phyloP scores from a whole-genome alignment of 1,140 invertebrate genomes.

The Drosophila mojavensis region DNA sequence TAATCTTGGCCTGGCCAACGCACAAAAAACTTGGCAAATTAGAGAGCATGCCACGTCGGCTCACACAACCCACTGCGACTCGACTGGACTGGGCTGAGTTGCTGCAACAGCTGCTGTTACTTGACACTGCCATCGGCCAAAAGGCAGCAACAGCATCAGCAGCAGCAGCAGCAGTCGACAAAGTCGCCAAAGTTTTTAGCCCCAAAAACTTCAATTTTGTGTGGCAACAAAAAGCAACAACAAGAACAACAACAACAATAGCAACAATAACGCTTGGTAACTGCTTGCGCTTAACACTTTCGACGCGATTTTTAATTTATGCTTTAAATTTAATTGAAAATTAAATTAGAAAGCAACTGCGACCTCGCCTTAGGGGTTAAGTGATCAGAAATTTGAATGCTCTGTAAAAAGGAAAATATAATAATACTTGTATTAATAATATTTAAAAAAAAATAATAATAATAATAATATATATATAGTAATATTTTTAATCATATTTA shows the following conservation, averaged over 20 bases:
- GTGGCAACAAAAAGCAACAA: slow-evolving; percentile 42
- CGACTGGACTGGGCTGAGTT: slow-evolving; percentile 9
- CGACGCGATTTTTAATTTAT: slow-evolving; percentile 53
- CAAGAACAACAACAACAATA: slow-evolving; percentile 25
- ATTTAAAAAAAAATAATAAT: no score
- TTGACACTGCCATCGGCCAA: slow-evolving; percentile 45
- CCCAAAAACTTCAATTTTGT: slow-evolving; percentile 53
- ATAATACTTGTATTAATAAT: not conserved
- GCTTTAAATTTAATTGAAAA: slow-evolving; percentile 54
- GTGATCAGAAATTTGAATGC: not conserved
- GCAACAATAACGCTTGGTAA: slow-evolving; percentile 43
- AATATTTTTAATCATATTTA: no score
- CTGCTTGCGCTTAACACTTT: slow-evolving; percentile 71
- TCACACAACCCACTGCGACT: slow-evolving; percentile 18
- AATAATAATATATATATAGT: no score
- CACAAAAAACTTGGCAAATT: slow-evolving; percentile 30
- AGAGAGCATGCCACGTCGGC: slow-evolving; percentile 27
- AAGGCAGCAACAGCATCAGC: slow-evolving; percentile 24
- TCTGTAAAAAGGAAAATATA: not conserved
- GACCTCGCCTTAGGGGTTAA: not conserved
- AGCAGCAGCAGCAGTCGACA: slow-evolving; percentile 29
- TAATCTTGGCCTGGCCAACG: not conserved
- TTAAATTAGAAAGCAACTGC: slow-evolving; percentile 53
- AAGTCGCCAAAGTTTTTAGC: slow-evolving; percentile 43
- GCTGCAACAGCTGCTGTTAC: slow-evolving; percentile 62